A percentile compares a stretch with the other conserved stretches of the same genome.
Conservation (phyloP, 1,140 invertebrate species). For the Dendrolimus punctatus region DNA sequence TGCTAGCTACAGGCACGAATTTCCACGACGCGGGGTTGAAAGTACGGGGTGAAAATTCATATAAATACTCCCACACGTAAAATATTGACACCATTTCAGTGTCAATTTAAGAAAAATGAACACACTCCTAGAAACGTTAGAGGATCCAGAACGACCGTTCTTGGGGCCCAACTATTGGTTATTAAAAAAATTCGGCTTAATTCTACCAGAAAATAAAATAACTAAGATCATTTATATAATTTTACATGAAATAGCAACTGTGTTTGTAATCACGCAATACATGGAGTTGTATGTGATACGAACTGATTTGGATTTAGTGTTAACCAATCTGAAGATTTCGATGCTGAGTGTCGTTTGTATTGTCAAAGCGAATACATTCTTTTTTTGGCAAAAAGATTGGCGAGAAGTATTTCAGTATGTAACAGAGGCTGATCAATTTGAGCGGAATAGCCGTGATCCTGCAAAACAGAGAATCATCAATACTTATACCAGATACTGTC, state of each 20-base stretch:
- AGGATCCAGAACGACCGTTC: conserved; percentile 34
- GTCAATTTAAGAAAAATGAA: conserved; percentile 27
- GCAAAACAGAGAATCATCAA: conserved; percentile 28
- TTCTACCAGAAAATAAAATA: conserved; percentile 34
- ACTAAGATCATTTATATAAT: conserved; percentile 29
- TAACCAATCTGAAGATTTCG: conserved; percentile 52
- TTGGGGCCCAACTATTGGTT: conserved; percentile 53
- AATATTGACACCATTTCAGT: conserved; percentile 2
- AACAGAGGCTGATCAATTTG: conserved; percentile 45
- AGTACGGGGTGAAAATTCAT: conserved; percentile 5
- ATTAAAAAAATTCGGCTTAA: conserved; percentile 35
- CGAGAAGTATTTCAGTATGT: conserved; percentile 41
- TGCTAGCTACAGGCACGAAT: background rate
- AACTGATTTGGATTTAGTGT: conserved; percentile 40
- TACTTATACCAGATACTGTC: conserved; percentile 47
- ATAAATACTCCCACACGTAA: conserved; percentile 7
- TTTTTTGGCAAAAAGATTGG: conserved; percentile 48
- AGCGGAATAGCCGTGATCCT: conserved; percentile 29
- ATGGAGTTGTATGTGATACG: conserved; percentile 48
- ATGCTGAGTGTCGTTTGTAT: conserved; percentile 53
- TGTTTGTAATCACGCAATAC: conserved; percentile 48
- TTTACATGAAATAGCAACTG: conserved; percentile 30
- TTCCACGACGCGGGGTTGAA: background rate
- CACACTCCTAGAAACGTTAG: conserved; percentile 26
- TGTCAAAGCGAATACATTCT: conserved; percentile 40